Conservation (phyloP, 1,140 invertebrate genomes). For the Diachasmimorpha longicaudata region DNA sequence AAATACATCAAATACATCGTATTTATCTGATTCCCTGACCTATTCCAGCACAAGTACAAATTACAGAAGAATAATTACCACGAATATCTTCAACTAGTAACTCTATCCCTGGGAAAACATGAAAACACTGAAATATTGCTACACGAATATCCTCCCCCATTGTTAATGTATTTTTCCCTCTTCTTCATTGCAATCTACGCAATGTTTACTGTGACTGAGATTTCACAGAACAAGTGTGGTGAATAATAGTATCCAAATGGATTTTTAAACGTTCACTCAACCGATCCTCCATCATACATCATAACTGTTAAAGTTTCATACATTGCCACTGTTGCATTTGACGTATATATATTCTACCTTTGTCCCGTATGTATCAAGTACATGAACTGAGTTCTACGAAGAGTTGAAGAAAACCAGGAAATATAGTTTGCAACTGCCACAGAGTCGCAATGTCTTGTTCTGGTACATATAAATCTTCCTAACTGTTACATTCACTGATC, state of each 20-base stretch:
- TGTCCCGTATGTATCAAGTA: background rate
- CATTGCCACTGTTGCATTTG: background rate
- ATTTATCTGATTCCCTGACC: background rate
- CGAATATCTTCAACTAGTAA: background rate
- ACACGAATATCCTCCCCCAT: background rate
- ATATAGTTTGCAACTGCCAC: constrained; percentile 14
- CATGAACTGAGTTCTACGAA: background rate
- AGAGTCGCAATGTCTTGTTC: background rate
- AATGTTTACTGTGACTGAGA: constrained; percentile 5
- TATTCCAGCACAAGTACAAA: background rate
- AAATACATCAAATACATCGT: background rate
- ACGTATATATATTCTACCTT: constrained; percentile 1
- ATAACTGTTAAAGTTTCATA: constrained; percentile 11
- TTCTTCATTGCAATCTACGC: constrained; percentile 15
- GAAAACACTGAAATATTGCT: background rate
- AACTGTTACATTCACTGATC: constrained; percentile 3
- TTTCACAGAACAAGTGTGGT: background rate
- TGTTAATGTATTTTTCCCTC: background rate
- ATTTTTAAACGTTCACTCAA: constrained; percentile 19
- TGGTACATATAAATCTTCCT: constrained; percentile 9
- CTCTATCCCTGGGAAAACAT: background rate
- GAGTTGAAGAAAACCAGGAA: constrained; percentile 17
- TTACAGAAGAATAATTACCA: constrained; percentile 1
- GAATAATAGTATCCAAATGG: constrained; percentile 1
- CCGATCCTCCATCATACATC: constrained; percentile 6